Evolutionary conservation across 2,113 vertebrate genomes (phyloP), one percentile per base, ranked within the genome.

Genomic region (Cynoglossus semilaevis): DNA sequence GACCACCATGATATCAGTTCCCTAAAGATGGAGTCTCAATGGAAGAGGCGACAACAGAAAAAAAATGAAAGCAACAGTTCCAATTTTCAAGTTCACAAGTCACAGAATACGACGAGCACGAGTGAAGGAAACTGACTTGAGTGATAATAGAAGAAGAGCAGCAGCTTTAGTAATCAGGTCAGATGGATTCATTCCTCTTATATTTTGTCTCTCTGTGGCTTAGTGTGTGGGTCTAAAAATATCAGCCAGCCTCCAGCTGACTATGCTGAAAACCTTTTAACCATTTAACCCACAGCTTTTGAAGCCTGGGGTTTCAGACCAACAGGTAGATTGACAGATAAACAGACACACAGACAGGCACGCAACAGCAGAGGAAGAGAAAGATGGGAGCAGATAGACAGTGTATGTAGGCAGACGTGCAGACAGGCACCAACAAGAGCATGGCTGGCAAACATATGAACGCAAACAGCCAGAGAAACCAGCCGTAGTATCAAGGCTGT

Each of bases 151-250:
- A 51, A 37, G 4, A 60, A 15, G 49, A 48, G 37, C 48, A 15
- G 18, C 19, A 44, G 37, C 50, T 52, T 72, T 19, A 34, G 51
- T 53, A 54, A 70, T 17, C 36, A 51, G 70, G 56, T 58, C 56
- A 81, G 12, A 59, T 19, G 13, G 9, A 49, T 51, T 52, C n/a
- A 7, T 68, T 8, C 51, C 53, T 42, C 1, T 66, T 15, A 76
- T 67, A 90, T 29, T 63, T 15, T 69, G 1, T 59, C 54, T 68
- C 88, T 77, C 76, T 88, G 12, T 42, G 19, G 44, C 53, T 48
- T 13, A 68, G 7, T 16, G 22, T 77, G 79, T 90, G 35, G 87
- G 85, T 88, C 93, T 95, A 96, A 93, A 95, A 94, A 95, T 95
- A 95, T 79, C 89, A 64, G 78, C 71, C 74, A 53, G 79, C 91